Base-by-base conservation (phyloP, 2,113 vertebrate species). In the Myrmophylax atrothorax region DNA sequence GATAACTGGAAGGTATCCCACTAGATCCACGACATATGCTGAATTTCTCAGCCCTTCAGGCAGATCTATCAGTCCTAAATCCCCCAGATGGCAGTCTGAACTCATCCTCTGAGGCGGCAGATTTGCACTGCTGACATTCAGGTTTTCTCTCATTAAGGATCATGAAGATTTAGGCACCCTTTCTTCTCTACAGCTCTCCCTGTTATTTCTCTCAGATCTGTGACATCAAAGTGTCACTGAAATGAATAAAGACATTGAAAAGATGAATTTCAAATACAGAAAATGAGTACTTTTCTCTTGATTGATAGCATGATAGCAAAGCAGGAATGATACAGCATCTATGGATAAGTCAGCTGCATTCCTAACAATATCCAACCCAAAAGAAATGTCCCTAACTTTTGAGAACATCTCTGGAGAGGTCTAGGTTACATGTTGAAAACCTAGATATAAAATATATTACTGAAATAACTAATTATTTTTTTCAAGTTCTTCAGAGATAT, bases 51-150 rank as follows among this genome's bases (percentile, higher is more conserved):
- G 58, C 37, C 38, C 73, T 93, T 94, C 47, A 72, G 56, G 12
- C 42, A 60, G 66, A 62, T 74, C 63, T 84, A n/a, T 68, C 50
- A 75, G 60, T 40, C 35, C 47, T 52, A 47, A 86, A 79, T 94
- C 72, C 91, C 90, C 72, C 87, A 97, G 90, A 77, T 69, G 77
- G 88, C 90, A 96, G 37, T 89, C 87, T 89, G 79, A 93, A 90
- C 76, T 87, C 89, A 77, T 85, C 88, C 60, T 92, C 78, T 40
- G 69, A 90, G 79, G 72, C 4, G 19, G 58, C 26, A 75, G 29
- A 91, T 81, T 78, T 84, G 22, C 53, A 93, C 42, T 87, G 52
- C 68, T 92, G 86, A 67, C 75, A 63, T 69, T 47, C 42, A 84
- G 55, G 18, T 73, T 95, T 93, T 78, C 35, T 49, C 64, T 94